Conservation (phyloP, 2,888 invertebrate genomes). For the Dynastes tityus region DNA sequence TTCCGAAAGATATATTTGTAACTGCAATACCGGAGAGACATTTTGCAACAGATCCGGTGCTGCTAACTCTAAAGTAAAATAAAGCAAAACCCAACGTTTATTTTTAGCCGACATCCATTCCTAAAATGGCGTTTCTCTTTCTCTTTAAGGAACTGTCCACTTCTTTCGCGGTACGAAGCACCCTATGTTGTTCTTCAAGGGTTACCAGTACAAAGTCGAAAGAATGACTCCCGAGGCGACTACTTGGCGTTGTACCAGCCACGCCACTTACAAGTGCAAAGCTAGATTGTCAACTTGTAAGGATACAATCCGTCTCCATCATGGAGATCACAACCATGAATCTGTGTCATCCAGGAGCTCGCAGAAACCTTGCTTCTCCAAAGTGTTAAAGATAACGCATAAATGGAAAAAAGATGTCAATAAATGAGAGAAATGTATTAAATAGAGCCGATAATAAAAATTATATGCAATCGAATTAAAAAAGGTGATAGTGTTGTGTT, state of each 20-base stretch:
- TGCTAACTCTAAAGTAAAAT: no score
- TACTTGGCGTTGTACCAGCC: constrained; percentile 61
- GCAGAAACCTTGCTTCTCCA: neutral
- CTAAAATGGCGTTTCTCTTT: constrained; percentile 2
- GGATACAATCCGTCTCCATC: constrained; percentile 59
- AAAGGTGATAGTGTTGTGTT: no score
- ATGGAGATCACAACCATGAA: constrained; percentile 57
- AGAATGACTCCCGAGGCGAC: constrained; percentile 53
- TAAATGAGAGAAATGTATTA: no score
- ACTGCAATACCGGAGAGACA: no score
- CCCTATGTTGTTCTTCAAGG: constrained; percentile 57
- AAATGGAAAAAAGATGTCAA: neutral
- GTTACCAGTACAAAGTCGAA: constrained; percentile 58
- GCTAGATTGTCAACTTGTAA: constrained; percentile 56
- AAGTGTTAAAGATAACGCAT: neutral
- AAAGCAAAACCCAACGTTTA: no score
- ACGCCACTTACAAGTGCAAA: constrained; percentile 61
- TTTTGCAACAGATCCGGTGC: no score
- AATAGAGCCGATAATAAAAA: no score
- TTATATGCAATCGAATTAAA: no score
- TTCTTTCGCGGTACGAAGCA: constrained; percentile 57
- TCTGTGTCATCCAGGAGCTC: constrained; percentile 46
- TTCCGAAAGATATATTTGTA: no score
- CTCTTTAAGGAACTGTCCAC: constrained; percentile 50
- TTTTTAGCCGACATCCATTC: neutral